Conservation (phyloP, 1,140 invertebrate species). For the Steinernema khuongi region DNA sequence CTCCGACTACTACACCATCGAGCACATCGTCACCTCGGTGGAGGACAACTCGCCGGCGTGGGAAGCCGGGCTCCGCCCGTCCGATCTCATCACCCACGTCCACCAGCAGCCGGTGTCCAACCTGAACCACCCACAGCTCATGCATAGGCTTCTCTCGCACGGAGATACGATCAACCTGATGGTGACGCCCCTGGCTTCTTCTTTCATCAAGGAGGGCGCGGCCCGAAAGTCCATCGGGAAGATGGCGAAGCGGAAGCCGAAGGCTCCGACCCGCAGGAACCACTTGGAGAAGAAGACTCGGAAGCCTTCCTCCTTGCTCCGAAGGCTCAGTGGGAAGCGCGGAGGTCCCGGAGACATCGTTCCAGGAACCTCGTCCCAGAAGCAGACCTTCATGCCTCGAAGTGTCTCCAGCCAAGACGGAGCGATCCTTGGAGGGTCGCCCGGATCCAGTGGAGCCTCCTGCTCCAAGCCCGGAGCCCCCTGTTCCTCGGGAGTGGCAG, state of each 20-base stretch:
- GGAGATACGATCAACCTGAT: slow-evolving; percentile 50
- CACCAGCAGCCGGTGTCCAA: slow-evolving; percentile 56
- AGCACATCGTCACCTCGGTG: slow-evolving; percentile 55
- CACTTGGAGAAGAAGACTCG: slow-evolving; percentile 47
- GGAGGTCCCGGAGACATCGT: slow-evolving; percentile 48
- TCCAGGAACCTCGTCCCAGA: slow-evolving; percentile 55
- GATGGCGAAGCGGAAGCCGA: slow-evolving; percentile 44
- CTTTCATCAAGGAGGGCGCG: slow-evolving; percentile 52
- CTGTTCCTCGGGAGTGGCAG: neutral
- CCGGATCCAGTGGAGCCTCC: slow-evolving; percentile 6
- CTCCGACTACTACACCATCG: slow-evolving; percentile 58
- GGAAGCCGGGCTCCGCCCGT: slow-evolving; percentile 49
- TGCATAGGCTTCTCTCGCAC: slow-evolving; percentile 54
- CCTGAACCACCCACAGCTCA: slow-evolving; percentile 56
- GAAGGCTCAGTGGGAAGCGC: slow-evolving; percentile 53
- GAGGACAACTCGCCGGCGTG: slow-evolving; percentile 48
- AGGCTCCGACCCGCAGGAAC: slow-evolving; percentile 26
- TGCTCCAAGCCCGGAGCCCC: neutral
- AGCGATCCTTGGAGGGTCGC: slow-evolving; percentile 17
- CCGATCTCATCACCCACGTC: slow-evolving; percentile 56
- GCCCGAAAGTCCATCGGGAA: slow-evolving; percentile 41
- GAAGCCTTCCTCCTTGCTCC: slow-evolving; percentile 50
- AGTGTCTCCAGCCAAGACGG: slow-evolving; percentile 54
- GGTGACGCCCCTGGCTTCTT: slow-evolving; percentile 47
- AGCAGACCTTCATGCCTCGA: slow-evolving; percentile 57